phyloP scores from a whole-genome alignment of 2,888 invertebrate species.

The Tetramorium bicarinatum region DNA sequence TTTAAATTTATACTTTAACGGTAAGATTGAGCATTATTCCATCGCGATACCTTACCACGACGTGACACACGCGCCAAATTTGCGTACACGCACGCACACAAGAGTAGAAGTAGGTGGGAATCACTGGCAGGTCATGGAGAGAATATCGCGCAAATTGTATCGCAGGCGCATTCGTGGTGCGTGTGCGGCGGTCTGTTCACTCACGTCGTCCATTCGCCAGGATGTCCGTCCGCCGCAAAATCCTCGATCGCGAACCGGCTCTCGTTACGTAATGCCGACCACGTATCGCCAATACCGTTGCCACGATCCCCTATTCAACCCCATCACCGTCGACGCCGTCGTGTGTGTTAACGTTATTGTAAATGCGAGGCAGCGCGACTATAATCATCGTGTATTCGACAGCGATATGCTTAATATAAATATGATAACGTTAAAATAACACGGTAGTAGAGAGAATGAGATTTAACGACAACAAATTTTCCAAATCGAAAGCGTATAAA shows the following conservation, averaged over 20 bases:
- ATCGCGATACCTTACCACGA: too few relatives aligned
- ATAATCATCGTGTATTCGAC: background rate
- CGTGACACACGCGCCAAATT: background rate
- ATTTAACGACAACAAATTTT: background rate
- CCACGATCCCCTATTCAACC: slow-evolving; percentile 33
- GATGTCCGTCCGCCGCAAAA: slow-evolving; percentile 20
- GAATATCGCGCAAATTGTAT: slow-evolving; percentile 49
- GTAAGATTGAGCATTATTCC: background rate
- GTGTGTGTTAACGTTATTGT: slow-evolving; percentile 8
- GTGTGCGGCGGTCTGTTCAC: slow-evolving; percentile 32
- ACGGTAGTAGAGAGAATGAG: background rate
- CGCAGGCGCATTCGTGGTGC: slow-evolving; percentile 36
- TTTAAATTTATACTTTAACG: background rate
- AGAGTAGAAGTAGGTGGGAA: slow-evolving; percentile 4
- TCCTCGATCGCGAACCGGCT: slow-evolving; percentile 47
- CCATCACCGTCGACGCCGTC: slow-evolving; percentile 6
- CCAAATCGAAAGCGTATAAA: background rate
- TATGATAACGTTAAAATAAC: background rate
- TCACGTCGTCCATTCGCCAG: slow-evolving; percentile 24
- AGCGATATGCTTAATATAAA: background rate
- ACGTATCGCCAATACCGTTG: slow-evolving; percentile 62
- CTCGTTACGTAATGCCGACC: slow-evolving; percentile 56
- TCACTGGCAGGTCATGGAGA: slow-evolving; percentile 9
- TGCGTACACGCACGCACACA: background rate
- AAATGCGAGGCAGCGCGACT: background rate